A percentile compares a stretch with the other conserved stretches of the same genome.
These are phyloP conservation scores for Condylostylus longicornis DNA, from an alignment of 1,140 invertebrate genomes.

Conservation along the genomic window DNA sequence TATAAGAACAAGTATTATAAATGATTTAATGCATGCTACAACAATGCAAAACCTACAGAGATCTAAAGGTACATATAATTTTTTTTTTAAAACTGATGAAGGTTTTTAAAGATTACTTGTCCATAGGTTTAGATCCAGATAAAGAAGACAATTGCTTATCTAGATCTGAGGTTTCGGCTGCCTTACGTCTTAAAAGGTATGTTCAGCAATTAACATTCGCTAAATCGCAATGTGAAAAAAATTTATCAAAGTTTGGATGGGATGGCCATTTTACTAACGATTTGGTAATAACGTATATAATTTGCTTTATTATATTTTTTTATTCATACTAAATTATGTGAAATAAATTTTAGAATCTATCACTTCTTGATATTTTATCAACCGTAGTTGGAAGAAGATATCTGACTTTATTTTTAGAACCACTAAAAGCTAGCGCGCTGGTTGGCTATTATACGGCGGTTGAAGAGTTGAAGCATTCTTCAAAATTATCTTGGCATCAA, in stretches of 20 bases:
- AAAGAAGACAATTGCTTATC: slow-evolving; percentile 39
- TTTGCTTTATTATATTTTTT: neutral
- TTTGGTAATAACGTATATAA: slow-evolving; percentile 10
- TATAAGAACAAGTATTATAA: slow-evolving; percentile 69
- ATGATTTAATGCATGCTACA: slow-evolving; percentile 85
- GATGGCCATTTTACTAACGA: slow-evolving; percentile 53
- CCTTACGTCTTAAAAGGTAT: slow-evolving; percentile 54
- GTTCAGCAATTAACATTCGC: slow-evolving; percentile 72
- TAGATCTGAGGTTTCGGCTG: slow-evolving; percentile 56
- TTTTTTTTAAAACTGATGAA: neutral
- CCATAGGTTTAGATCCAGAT: slow-evolving; percentile 50
- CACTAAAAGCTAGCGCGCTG: slow-evolving; percentile 61
- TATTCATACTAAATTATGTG: neutral
- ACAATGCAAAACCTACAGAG: slow-evolving; percentile 78
- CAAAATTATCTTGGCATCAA: slow-evolving; percentile 63
- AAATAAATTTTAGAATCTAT: slow-evolving; percentile 34
- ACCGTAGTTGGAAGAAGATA: slow-evolving; percentile 55
- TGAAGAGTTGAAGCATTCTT: slow-evolving; percentile 61
- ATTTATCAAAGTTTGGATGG: slow-evolving; percentile 60
- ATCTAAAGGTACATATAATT: slow-evolving; percentile 38
- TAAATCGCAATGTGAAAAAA: slow-evolving; percentile 67
- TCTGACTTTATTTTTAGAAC: slow-evolving; percentile 65
- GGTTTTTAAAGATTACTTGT: neutral
- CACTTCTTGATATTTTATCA: slow-evolving; percentile 48
- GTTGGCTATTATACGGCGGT: slow-evolving; percentile 78